phyloP scores from a whole-genome alignment of 2,113 vertebrate genomes.

The Isichthys henryi region DNA sequence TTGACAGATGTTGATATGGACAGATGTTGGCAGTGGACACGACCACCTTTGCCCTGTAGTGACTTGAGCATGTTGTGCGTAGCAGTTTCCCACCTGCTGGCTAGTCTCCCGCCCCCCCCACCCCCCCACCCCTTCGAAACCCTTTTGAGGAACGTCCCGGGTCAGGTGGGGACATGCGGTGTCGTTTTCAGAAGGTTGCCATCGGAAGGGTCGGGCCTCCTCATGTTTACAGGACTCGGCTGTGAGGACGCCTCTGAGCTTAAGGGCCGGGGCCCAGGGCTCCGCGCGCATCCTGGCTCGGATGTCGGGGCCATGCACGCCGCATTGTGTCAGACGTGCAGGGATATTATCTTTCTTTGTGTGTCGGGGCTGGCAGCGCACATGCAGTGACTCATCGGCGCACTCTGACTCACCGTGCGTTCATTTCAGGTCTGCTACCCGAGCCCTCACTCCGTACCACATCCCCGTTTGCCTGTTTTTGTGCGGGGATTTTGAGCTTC shows the following conservation, averaged over 20 bases:
- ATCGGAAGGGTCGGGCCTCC: neutral
- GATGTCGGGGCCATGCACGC: neutral
- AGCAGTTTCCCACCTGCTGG: neutral
- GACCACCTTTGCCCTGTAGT: neutral
- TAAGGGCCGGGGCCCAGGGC: neutral
- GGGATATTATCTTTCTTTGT: conserved; percentile 9
- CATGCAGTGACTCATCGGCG: neutral
- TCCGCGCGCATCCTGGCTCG: neutral
- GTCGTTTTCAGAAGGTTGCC: neutral
- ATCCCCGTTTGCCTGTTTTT: neutral
- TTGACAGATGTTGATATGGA: neutral
- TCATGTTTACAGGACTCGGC: neutral
- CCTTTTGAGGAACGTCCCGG: neutral
- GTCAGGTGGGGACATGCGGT: neutral
- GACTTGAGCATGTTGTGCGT: neutral
- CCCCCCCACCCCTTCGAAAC: neutral
- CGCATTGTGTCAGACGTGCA: neutral
- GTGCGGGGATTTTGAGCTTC: conserved; percentile 12
- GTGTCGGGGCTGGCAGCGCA: neutral
- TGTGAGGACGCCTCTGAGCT: neutral
- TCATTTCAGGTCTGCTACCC: neutral
- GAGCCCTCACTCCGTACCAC: neutral
- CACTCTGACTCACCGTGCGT: neutral
- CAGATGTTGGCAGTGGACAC: neutral
- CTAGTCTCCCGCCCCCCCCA: neutral